Evolutionary conservation across 1,140 invertebrate species (phyloP).

Genomic region (Adelges cooleyi): DNA sequence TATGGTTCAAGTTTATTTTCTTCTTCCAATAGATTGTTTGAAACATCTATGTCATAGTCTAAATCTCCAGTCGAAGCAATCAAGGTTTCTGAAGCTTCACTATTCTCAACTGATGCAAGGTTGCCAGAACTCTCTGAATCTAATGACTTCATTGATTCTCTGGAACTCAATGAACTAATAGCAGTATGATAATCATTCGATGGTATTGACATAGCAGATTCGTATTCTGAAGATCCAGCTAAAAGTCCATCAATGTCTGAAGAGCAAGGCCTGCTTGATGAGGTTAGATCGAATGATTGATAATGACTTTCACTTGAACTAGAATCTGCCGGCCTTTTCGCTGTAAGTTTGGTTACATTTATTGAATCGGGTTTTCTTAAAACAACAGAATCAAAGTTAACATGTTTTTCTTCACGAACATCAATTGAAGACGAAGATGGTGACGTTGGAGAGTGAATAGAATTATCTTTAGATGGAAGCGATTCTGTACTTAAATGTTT

Average conservation of each 20-base stretch:
- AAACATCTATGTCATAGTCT: conserved; percentile 38
- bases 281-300: conserved; percentile 71
- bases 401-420: conserved; percentile 22
- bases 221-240: conserved; percentile 67
- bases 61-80: conserved; percentile 57
- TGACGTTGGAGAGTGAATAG: conserved; percentile 4
- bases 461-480: conserved; percentile 21
- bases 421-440: conserved; percentile 24
- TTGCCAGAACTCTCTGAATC: conserved; percentile 80
- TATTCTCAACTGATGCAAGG: conserved; percentile 69
- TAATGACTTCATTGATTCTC: conserved; percentile 77
- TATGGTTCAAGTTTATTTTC: conserved; percentile 41
- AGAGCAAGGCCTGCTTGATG: conserved; percentile 65
- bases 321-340: conserved; percentile 46
- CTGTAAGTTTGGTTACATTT: conserved; percentile 45
- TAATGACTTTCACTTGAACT: conserved; percentile 83
- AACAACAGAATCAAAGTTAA: conserved; percentile 11
- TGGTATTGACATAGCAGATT: conserved; percentile 71
- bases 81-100: conserved; percentile 79
- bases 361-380: conserved; percentile 13
- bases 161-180: conserved; percentile 66
- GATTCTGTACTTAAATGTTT: conserved; percentile 17
- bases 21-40: conserved; percentile 34
- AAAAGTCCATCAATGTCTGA: conserved; percentile 71
- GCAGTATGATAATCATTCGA: conserved; percentile 78